Conservation (phyloP, 2,888 invertebrate species). For the Orchesellides sinensis region DNA sequence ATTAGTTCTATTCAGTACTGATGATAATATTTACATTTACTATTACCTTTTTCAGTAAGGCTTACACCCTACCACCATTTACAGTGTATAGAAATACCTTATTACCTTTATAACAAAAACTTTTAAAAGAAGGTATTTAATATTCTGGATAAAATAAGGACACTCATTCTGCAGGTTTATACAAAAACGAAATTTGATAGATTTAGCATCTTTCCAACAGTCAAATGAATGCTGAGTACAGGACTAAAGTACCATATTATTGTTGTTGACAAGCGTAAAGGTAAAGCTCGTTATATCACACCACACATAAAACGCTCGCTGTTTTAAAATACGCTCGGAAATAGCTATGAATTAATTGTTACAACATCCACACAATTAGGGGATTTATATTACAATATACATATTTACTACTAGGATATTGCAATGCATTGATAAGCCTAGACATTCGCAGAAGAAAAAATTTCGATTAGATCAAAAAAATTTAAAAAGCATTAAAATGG, state of each 20-base stretch:
- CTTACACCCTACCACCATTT: background rate
- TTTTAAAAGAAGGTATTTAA: background rate
- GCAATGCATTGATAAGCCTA: too few relatives aligned
- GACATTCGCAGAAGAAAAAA: too few relatives aligned
- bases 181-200: constrained; percentile 32
- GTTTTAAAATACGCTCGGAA: background rate
- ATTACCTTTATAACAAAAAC: constrained; percentile 7
- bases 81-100: background rate
- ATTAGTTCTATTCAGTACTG: constrained; percentile 4
- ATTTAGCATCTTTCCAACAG: constrained; percentile 43
- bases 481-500: too few relatives aligned
- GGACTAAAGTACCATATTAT: too few relatives aligned
- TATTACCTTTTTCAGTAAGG: background rate
- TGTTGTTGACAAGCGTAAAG: constrained; percentile 19
- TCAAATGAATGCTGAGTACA: constrained; percentile 30
- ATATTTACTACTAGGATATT: too few relatives aligned
- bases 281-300: background rate
- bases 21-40: constrained; percentile 6
- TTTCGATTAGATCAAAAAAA: too few relatives aligned
- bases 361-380: background rate
- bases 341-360: background rate
- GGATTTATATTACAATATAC: background rate
- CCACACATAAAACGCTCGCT: background rate
- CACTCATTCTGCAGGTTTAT: constrained; percentile 15
- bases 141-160: background rate